These are phyloP conservation scores for Eristalis arbustorum DNA, from an alignment of 2,888 invertebrate genomes.

Conservation along the genomic window DNA sequence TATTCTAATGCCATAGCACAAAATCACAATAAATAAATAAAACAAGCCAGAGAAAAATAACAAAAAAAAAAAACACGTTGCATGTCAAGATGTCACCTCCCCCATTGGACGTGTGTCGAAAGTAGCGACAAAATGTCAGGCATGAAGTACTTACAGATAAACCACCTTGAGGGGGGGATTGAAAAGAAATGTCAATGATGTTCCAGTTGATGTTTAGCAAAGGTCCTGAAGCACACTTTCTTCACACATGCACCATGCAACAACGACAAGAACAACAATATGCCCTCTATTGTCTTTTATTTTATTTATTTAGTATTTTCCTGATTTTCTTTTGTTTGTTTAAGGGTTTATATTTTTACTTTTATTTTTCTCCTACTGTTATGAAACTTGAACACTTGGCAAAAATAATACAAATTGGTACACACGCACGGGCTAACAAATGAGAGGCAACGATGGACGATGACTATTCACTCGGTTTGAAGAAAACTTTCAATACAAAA, in stretches of 20 bases:
- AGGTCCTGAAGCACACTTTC: no score
- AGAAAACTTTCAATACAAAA: constrained; percentile 21
- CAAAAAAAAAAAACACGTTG: not conserved
- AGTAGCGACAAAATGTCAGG: not conserved
- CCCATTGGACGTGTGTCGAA: not conserved
- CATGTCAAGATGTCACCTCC: constrained; percentile 16
- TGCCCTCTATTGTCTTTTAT: not conserved
- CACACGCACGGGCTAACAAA: not conserved
- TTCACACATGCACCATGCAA: not conserved
- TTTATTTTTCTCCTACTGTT: not conserved
- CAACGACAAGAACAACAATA: not conserved
- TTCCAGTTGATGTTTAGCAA: not conserved
- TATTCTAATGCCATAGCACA: not conserved
- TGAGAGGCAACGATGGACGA: not conserved
- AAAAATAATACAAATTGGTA: constrained; percentile 2
- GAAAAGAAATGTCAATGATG: constrained; percentile 63
- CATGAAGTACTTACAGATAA: constrained; percentile 45
- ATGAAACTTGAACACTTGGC: constrained; percentile 25
- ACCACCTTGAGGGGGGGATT: constrained; percentile 41
- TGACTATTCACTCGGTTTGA: constrained; percentile 16
- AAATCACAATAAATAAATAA: not conserved
- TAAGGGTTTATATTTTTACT: no score
- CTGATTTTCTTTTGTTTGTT: not conserved
- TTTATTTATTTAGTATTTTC: not conserved
- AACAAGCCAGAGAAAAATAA: not conserved